These are phyloP conservation scores for Macrobrachium nipponense DNA, from an alignment of 1,140 invertebrate species.

Conservation along the genomic window DNA sequence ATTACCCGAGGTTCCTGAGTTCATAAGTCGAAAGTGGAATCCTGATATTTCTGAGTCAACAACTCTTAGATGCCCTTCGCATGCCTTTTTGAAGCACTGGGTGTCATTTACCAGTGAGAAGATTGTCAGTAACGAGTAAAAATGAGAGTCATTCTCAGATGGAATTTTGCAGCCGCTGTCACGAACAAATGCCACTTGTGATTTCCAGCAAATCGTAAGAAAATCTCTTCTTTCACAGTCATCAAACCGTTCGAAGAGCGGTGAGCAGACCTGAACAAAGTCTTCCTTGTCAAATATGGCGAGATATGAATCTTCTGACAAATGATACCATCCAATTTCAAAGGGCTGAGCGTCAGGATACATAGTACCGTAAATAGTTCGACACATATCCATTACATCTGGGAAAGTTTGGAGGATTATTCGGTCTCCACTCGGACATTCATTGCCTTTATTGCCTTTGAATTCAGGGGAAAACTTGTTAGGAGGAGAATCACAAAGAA, in stretches of 20 bases:
- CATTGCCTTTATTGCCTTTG: neutral
- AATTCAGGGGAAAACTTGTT: slow-evolving; percentile 17
- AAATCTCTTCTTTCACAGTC: slow-evolving; percentile 15
- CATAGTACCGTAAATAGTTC: neutral
- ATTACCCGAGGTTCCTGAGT: neutral
- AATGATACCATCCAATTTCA: neutral
- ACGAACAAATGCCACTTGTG: neutral
- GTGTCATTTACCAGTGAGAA: slow-evolving; percentile 2
- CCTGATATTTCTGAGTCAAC: slow-evolving; percentile 1
- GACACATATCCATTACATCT: neutral
- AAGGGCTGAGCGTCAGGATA: neutral
- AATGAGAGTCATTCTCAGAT: neutral
- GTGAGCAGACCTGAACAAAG: slow-evolving; percentile 16
- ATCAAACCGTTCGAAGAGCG: slow-evolving; percentile 21
- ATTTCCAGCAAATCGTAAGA: slow-evolving; percentile 9
- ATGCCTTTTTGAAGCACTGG: slow-evolving; percentile 12
- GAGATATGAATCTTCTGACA: neutral
- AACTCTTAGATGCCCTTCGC: neutral
- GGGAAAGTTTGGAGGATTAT: neutral
- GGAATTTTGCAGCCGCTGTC: neutral
- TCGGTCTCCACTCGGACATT: neutral
- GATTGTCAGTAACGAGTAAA: neutral
- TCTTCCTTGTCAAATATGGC: neutral
- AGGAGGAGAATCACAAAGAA: slow-evolving; percentile 35
- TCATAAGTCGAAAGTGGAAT: neutral